Conservation (phyloP, 30 jellyfish, hydroid and myxozoan species). For the Calvadosia cruxmelitensis region DNA sequence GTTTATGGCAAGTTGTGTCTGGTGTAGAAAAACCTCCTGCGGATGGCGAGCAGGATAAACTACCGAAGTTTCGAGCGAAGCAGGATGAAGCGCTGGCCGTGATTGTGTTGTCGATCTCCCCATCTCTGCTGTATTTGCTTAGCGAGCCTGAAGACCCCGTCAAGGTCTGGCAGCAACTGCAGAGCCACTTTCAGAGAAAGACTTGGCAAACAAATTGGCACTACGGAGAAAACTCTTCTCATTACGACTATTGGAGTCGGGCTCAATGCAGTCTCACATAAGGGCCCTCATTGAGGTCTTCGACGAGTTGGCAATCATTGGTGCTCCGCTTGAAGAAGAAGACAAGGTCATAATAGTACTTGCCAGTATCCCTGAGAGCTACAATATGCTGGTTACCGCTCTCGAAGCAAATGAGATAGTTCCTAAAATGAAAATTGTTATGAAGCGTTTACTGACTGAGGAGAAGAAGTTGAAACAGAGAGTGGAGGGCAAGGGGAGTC, state of each 20-base stretch:
- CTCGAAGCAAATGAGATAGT: slow-evolving; percentile 32
- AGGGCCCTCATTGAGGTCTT: slow-evolving; percentile 24
- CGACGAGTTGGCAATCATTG: slow-evolving; percentile 32
- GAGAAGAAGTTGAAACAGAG: slow-evolving; percentile 23
- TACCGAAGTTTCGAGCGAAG: too few relatives aligned
- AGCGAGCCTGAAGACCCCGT: slow-evolving; percentile 58
- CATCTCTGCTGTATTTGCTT: slow-evolving; percentile 24
- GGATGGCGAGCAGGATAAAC: not conserved
- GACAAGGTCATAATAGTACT: slow-evolving; percentile 27
- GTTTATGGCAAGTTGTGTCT: slow-evolving; percentile 4
- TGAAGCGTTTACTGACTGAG: slow-evolving; percentile 22
- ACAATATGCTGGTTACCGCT: slow-evolving; percentile 37
- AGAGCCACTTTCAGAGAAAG: slow-evolving; percentile 37
- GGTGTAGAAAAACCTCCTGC: not conserved
- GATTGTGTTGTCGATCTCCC: too few relatives aligned
- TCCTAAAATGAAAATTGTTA: slow-evolving; percentile 33
- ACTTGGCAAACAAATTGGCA: slow-evolving; percentile 21
- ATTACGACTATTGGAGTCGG: slow-evolving; percentile 14
- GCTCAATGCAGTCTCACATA: slow-evolving; percentile 19
- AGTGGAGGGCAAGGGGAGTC: slow-evolving; percentile 2
- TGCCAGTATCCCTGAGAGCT: slow-evolving; percentile 42
- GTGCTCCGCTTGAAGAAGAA: slow-evolving; percentile 48
- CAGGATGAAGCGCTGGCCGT: not conserved
- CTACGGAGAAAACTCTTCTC: slow-evolving; percentile 22
- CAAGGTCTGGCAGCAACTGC: slow-evolving; percentile 24